Evolutionary conservation across 2,888 invertebrate genomes (phyloP), one percentile per base, ranked within the genome.

Genomic region (Amphipoea lucens): DNA sequence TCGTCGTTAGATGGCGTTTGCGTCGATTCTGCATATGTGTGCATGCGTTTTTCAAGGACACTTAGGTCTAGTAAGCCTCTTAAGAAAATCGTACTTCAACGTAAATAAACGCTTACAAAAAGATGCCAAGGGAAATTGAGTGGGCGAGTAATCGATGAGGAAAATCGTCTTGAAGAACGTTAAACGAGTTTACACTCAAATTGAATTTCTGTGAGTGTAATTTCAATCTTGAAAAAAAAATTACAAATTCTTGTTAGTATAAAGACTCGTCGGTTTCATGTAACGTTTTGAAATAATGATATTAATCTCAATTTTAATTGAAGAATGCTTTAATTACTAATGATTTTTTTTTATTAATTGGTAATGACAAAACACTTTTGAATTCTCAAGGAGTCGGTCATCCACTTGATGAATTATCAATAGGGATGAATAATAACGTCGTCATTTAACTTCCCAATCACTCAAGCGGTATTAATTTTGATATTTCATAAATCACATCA

Each of bases 61-160:
- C n/a, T n/a, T n/a, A n/a, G n/a, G n/a, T n/a, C n/a, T n/a, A n/a
- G n/a, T n/a, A n/a, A n/a, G n/a, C n/a, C n/a, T n/a, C n/a, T n/a
- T n/a, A n/a, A 73, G n/a, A 29, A 66, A 78, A 62, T 76, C n/a
- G 69, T 76, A 45, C 45, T 62, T 68, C 42, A 42, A 40, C 45
- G 57, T 48, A 66, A 81, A 78, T 77, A 78, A 70, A 78, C 51
- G 51, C n/a, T 68, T 70, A 65, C 57, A 76, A 74, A 75, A 80
- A 57, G 54, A 81, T 77, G 45, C 51, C 67, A 80, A 74, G 72
- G 68, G 71, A 77, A 87, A 86, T 81, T 75, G 86, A 78, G 76
- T 79, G 73, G 79, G 81, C 78, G 84, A 79, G 79, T 76, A 84
- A 87, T 86, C 81, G 81, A 86, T 82, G 72, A 81, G 75, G 70